These are phyloP conservation scores for Tyria jacobaeae DNA, from an alignment of 2,888 invertebrate species.

Conservation along the genomic window DNA sequence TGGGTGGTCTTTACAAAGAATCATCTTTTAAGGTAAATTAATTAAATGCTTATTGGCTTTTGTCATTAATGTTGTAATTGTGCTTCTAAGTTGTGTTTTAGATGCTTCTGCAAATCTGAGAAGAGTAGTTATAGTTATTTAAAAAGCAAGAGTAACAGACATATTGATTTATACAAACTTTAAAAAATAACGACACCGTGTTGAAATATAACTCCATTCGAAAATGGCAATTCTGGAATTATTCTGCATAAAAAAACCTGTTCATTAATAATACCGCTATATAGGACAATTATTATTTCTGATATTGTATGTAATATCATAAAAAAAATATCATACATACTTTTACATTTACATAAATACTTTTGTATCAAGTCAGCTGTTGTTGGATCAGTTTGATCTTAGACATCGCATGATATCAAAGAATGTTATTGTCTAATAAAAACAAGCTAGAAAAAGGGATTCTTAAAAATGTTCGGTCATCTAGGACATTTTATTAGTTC, in stretches of 20 bases:
- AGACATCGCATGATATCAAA: background rate
- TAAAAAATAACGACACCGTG: too few relatives aligned
- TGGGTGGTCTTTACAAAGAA: background rate
- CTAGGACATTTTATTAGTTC: slow-evolving; percentile 31
- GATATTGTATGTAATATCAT: too few relatives aligned
- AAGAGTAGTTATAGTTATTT: background rate
- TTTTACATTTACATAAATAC: too few relatives aligned
- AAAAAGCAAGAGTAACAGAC: background rate
- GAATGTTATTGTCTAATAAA: background rate
- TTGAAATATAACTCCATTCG: too few relatives aligned
- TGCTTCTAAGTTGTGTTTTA: background rate
- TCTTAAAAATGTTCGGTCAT: slow-evolving; percentile 29
- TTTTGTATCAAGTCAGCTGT: background rate
- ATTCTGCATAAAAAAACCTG: too few relatives aligned
- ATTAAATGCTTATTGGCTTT: background rate
- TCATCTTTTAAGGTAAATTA: background rate
- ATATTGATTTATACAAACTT: background rate
- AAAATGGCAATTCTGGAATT: too few relatives aligned
- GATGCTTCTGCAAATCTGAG: background rate
- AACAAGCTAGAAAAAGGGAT: background rate
- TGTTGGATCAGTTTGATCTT: background rate
- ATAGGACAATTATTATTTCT: too few relatives aligned
- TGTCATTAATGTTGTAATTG: background rate
- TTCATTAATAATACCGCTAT: too few relatives aligned
- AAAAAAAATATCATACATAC: too few relatives aligned